Percentiles rank a stretch among this genome's conserved stretches.
phyloP scores from a whole-genome alignment of 2,113 vertebrate species.

The Passer domesticus region DNA sequence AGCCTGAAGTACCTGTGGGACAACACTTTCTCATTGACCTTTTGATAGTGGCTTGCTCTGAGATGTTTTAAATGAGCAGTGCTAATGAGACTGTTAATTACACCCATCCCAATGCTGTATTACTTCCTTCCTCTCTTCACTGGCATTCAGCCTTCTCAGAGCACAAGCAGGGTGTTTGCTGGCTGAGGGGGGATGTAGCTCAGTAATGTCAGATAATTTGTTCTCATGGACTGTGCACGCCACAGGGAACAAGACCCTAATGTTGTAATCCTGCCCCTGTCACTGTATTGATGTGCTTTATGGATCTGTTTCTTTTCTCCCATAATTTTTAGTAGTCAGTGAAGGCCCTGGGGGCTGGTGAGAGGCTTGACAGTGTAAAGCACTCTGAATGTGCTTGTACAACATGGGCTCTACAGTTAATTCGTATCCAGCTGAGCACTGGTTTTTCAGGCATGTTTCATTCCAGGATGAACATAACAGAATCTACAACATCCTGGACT shows the following conservation, averaged over 20 bases:
- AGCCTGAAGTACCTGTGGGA: background rate
- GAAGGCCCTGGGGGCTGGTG: background rate
- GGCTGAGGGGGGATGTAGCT: background rate
- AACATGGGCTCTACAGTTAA: background rate
- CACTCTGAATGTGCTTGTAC: background rate
- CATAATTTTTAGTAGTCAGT: background rate
- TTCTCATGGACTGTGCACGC: accelerated
- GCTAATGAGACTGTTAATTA: background rate
- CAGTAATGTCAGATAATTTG: background rate
- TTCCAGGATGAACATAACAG: background rate
- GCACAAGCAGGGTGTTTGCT: background rate
- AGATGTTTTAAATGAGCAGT: background rate
- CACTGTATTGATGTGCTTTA: background rate
- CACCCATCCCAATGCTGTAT: background rate
- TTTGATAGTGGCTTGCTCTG: background rate
- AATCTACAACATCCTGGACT: background rate
- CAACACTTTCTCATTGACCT: background rate
- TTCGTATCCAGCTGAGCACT: background rate
- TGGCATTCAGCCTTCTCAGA: background rate
- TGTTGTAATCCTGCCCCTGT: background rate
- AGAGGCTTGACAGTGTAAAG: background rate
- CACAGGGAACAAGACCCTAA: background rate
- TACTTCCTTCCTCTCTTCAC: background rate
- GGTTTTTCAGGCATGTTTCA: background rate
- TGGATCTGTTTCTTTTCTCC: background rate